phyloP scores from a whole-genome alignment of 2,888 invertebrate species.

The Cyaniris semiargus region DNA sequence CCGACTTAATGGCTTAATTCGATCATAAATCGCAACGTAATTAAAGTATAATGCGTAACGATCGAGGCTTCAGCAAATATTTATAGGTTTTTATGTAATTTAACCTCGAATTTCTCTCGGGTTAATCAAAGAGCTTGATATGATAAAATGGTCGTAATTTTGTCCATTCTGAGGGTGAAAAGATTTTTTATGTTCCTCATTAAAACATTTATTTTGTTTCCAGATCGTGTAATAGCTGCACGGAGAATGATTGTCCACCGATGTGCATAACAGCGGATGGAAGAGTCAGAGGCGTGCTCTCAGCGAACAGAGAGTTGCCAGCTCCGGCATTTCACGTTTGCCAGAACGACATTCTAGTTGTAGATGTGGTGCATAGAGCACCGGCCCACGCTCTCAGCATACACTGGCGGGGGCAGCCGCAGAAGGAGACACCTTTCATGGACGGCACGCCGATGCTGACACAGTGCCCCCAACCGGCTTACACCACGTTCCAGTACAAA shows the following conservation, averaged over 20 bases:
- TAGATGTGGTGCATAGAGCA: conserved; percentile 87
- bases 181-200: neutral
- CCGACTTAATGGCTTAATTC: neutral
- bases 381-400: conserved; percentile 86
- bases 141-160: neutral
- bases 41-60: neutral
- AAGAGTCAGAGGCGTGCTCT: conserved; percentile 81
- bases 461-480: conserved; percentile 87
- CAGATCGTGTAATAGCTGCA: conserved; percentile 85
- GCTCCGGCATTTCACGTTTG: conserved; percentile 84
- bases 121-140: neutral
- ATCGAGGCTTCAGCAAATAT: neutral
- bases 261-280: conserved; percentile 85
- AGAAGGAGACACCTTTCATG: conserved; percentile 86
- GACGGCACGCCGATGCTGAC: conserved; percentile 89
- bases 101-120: neutral
- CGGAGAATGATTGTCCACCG: conserved; percentile 81
- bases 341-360: conserved; percentile 87
- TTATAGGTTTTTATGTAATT: neutral
- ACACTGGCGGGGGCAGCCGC: conserved; percentile 90
- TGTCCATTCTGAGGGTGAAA: neutral
- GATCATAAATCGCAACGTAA: neutral
- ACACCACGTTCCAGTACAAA: conserved; percentile 87
- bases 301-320: conserved; percentile 84
- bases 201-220: conserved; percentile 34